phyloP scores from a whole-genome alignment of 2,888 invertebrate genomes.

The Synanthedon myopaeformis region DNA sequence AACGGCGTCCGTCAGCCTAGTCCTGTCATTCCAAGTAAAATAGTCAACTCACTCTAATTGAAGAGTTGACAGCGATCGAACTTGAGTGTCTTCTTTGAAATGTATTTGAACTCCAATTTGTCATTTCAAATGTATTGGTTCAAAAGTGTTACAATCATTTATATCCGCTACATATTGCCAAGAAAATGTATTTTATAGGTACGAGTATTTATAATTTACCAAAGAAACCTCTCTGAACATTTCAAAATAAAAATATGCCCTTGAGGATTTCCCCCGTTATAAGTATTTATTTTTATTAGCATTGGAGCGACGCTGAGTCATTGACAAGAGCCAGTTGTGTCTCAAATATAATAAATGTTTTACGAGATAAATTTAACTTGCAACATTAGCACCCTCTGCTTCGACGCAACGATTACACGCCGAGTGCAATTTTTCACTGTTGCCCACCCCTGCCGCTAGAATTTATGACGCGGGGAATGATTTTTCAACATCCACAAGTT shows the following conservation, averaged over 20 bases:
- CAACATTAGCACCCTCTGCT: conserved; percentile 60
- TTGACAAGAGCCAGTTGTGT: conserved; percentile 24
- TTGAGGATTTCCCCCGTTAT: conserved; percentile 14
- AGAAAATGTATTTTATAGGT: background rate
- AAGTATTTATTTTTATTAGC: conserved; percentile 21
- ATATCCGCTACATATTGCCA: no score
- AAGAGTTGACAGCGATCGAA: background rate
- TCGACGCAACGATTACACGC: conserved; percentile 53
- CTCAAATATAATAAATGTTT: conserved; percentile 48
- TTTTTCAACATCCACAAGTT: conserved; percentile 62
- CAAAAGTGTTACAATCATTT: background rate
- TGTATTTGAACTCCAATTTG: background rate
- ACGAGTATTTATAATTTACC: background rate
- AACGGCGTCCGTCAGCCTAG: conserved; percentile 25
- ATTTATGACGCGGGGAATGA: conserved; percentile 62
- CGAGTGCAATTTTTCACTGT: conserved; percentile 60
- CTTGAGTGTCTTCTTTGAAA: background rate
- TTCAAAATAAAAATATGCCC: no score
- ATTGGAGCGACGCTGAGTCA: conserved; percentile 22
- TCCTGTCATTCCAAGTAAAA: conserved; percentile 32
- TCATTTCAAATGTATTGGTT: background rate
- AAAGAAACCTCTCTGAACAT: background rate
- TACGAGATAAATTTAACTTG: conserved; percentile 55
- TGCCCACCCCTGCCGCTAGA: conserved; percentile 50
- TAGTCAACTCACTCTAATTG: conserved; percentile 13